Base-by-base conservation (phyloP, 1,140 invertebrate species). In the Chymomyza costata region DNA sequence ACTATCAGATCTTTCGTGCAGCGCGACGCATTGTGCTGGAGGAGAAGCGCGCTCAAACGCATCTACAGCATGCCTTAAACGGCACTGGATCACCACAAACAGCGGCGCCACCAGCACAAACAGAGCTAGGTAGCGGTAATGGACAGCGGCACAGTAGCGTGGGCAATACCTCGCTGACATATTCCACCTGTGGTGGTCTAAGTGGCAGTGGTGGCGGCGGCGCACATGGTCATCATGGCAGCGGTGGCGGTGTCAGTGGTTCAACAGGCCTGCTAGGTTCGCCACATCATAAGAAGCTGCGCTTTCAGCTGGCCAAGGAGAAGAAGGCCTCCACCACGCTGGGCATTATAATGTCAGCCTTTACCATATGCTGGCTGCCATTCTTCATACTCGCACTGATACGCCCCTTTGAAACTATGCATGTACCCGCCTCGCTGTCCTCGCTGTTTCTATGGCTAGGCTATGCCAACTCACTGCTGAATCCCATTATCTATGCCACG, bases 341-440 rank as follows among this genome's bases (percentile, higher is more conserved):
- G 47, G 97, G 97, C 8, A 98, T 99, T 46, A 98, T 99, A 41
- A 96, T 97, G 94, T 97, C 94, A 52, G 95, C 97, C 1, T 99
- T 99, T 80, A 94, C 93, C 10, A 88, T 98, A 46, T 99, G 97
- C 84, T 99, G 97, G 97, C 87, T 99, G 21, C 97, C 97, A 1
- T 99, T 98, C 86, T 98, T 99, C 86, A 93, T 98, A 5, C 88
- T 97, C 21, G 95, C 96, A 1, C 86, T 97, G 6, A 90, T 97
- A 19, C 89, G 91, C 73, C 94, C 91, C n/a, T 97, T 97, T 46
- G 89, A 90, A 50, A 90, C 87, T 37, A 86, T 90, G 32, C 86
- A 88, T 46, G 92, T 93, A 52, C 91, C 89, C 87, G 94, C 91
- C 89, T 83, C 94, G 88, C 82, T 98, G 89, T 89, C 91, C 69